phyloP scores from a whole-genome alignment of 2,113 vertebrate genomes.

The Etheostoma cragini region DNA sequence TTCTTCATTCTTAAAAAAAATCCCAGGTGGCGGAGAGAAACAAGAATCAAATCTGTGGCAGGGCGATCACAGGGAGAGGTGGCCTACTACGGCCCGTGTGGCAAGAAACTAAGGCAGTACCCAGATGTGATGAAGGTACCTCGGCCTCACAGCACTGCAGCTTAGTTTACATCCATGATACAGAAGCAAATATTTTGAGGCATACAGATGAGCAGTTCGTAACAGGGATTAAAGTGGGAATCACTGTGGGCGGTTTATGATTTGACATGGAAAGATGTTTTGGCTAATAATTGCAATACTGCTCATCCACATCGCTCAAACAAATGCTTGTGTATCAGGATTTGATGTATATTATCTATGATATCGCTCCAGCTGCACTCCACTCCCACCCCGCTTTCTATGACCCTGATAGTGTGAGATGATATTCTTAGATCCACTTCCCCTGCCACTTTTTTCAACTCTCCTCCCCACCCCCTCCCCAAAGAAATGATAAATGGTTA shows the following conservation, averaged over 20 bases:
- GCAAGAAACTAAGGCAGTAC: constrained; percentile 97
- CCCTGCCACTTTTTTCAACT: constrained; percentile 59
- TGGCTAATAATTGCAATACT: constrained; percentile 17
- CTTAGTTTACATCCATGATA: constrained; percentile 36
- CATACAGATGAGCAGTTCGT: constrained; percentile 57
- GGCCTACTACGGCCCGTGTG: constrained; percentile 95
- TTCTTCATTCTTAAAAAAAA: constrained; percentile 9
- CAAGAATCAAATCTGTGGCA: constrained; percentile 91
- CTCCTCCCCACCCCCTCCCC: constrained; percentile 2
- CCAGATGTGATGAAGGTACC: constrained; percentile 98
- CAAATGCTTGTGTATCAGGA: constrained; percentile 59
- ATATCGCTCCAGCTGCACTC: constrained; percentile 50
- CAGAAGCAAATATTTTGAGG: constrained; percentile 60
- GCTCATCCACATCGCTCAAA: constrained; percentile 57
- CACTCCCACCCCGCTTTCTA: constrained; percentile 49
- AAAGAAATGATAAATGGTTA: constrained; percentile 52
- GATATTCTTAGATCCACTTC: constrained; percentile 62
- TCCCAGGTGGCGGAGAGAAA: constrained; percentile 96
- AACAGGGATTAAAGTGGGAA: constrained; percentile 13
- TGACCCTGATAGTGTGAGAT: constrained; percentile 70
- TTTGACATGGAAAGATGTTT: constrained; percentile 10
- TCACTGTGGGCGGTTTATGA: constrained; percentile 16
- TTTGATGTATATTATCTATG: constrained; percentile 41
- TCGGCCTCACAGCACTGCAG: constrained; percentile 15
- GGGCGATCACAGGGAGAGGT: constrained; percentile 96